phyloP scores from a whole-genome alignment of 2,888 invertebrate genomes.

The Andricus quercusramuli region DNA sequence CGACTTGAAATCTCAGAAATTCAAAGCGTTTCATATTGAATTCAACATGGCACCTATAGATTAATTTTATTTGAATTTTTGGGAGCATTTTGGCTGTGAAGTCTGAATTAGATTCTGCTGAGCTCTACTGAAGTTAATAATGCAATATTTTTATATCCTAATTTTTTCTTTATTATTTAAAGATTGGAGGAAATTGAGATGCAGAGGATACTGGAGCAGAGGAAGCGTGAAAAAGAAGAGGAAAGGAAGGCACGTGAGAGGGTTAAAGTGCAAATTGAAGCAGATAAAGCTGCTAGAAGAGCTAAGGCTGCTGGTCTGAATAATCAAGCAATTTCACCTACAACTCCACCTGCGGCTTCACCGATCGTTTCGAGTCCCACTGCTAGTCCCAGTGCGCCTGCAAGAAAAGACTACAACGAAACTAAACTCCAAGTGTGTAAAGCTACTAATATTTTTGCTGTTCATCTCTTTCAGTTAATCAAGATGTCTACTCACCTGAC shows the following conservation, averaged over 20 bases:
- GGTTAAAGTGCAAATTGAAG: conserved; percentile 93
- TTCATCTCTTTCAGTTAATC: background rate
- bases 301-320: conserved; percentile 79
- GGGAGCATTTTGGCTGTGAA: too few relatives aligned
- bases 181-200: conserved; percentile 89
- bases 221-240: conserved; percentile 92
- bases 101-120: too few relatives aligned
- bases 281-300: conserved; percentile 92
- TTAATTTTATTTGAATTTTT: too few relatives aligned
- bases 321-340: conserved; percentile 72
- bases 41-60: too few relatives aligned
- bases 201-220: conserved; percentile 91
- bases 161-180: conserved; percentile 44
- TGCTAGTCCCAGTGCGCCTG: conserved; percentile 55
- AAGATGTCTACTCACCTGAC: too few relatives aligned
- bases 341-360: conserved; percentile 71
- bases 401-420: conserved; percentile 83
- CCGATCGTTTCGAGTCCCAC: conserved; percentile 59
- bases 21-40: too few relatives aligned
- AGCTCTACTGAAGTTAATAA: background rate
- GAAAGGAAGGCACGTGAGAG: conserved; percentile 91
- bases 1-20: too few relatives aligned
- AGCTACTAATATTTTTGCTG: background rate
- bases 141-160: background rate
- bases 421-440: conserved; percentile 83